Base-by-base conservation (phyloP, 1,140 invertebrate species). In the Olivierus martensii region DNA sequence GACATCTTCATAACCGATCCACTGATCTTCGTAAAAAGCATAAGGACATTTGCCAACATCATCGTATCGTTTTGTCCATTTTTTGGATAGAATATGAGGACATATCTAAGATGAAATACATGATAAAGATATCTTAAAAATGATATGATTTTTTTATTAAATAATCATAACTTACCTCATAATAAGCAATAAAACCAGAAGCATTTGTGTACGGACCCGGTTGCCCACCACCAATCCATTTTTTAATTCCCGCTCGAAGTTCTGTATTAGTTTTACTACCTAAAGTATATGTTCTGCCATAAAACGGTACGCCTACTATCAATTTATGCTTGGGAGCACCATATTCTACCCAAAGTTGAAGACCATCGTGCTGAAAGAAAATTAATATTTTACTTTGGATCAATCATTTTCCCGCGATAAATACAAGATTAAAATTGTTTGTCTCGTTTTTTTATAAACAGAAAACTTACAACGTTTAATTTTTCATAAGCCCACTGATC, bases 1-100 rank as follows among this genome's bases (percentile, higher is more conserved):
- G 3, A 73, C 69, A 63, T 91, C 80, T 66, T 95, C 91, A 63
- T 90, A 94, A 12, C 89, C 88, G 19, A 93, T 82, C 89, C 90
- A 93, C 64, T 91, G 87, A 1, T 80, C 63, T 75, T 80, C 84
- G 70, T 87, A 84, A 66, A 86, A 87, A 10, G 82, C 78, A 65
- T 84, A 94, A 0, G 88, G 87, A 52, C 82, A 82, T 69, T 79
- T 81, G 49, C 87, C 87, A 43, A 75, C 66, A 12, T 83, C 78
- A 63, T 91, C 87, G 78, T 84, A 91, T 60, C 82, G 80, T 42
- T 79, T 76, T 0, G 79, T 83, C 87, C 87, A 92, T 1, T 76
- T 79, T 12, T 74, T 73, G 3, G 75, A 71, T 50, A 82, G 74
- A 39, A 80, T 74, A 61, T 81, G 71, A 61, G 79, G 75, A 64